A percentile compares a stretch with the other conserved stretches of the same genome.
These are phyloP conservation scores for Luidia sarsii DNA, from an alignment of 53 echinoderm and acorn worm species.

Conservation along the genomic window DNA sequence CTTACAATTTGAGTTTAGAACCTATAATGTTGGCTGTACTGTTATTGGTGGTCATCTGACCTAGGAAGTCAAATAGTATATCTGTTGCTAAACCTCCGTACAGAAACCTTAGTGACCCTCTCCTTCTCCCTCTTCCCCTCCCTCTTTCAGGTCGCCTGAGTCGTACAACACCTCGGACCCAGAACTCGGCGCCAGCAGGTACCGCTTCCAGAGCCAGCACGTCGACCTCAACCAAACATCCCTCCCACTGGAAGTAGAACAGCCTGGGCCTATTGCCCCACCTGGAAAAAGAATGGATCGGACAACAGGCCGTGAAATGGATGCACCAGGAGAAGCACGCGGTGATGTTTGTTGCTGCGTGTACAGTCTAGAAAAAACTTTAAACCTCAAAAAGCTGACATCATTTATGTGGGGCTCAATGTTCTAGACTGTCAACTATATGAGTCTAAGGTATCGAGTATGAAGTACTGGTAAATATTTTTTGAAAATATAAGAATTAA, in stretches of 20 bases:
- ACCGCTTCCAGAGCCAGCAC: conserved; percentile 19
- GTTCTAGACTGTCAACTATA: not conserved
- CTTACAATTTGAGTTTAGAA: no score
- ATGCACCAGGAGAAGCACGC: no score
- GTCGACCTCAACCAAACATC: conserved; percentile 15
- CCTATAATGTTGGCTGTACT: no score
- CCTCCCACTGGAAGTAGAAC: conserved; percentile 45
- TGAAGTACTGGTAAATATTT: no score
- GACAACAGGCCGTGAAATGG: not conserved
- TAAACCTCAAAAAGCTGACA: not conserved
- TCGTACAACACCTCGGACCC: conserved; percentile 64
- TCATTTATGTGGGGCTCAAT: not conserved
- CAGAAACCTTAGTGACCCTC: no score
- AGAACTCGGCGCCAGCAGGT: conserved; percentile 41
- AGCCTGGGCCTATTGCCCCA: not conserved
- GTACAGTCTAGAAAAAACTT: not conserved
- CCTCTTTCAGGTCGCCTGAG: conserved; percentile 80
- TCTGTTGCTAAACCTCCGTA: no score
- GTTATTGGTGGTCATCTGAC: no score
- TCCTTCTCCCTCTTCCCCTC: no score
- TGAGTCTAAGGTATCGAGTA: no score
- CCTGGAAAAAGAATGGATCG: conserved; percentile 13
- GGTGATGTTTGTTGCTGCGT: not conserved
- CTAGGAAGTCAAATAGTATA: no score
- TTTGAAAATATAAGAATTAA: no score